Evolutionary conservation across 2,113 vertebrate genomes (phyloP).

Genomic region (Gobiocypris rarus): DNA sequence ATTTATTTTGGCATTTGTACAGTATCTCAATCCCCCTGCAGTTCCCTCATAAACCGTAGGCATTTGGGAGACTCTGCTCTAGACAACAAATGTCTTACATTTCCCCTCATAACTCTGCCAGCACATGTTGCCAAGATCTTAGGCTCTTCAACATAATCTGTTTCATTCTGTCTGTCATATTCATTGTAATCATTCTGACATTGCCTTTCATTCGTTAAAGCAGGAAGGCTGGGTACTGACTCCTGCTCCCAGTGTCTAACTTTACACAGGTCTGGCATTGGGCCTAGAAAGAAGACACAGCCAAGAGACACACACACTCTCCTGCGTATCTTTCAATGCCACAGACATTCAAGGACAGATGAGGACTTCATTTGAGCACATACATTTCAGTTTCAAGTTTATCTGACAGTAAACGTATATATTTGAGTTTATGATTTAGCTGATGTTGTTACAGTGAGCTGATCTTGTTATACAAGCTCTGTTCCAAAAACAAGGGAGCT

Average conservation of each 20-base stretch:
- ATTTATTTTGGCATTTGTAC: not conserved
- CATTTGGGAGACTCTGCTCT: not conserved
- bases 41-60: not conserved
- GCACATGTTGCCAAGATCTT: conserved; percentile 5
- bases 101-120: conserved; percentile 15
- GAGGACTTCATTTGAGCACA: not conserved
- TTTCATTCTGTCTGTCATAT: conserved; percentile 34
- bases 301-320: conserved; percentile 36
- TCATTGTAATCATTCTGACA: conserved; percentile 30
- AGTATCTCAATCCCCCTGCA: not conserved
- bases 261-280: conserved; percentile 38
- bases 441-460: not conserved
- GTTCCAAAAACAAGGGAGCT: not conserved
- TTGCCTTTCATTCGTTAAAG: conserved; percentile 33
- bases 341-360: conserved; percentile 31
- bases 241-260: conserved; percentile 40
- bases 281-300: conserved; percentile 32
- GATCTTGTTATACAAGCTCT: not conserved
- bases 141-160: conserved; percentile 8
- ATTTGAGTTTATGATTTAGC: not conserved
- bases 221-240: conserved; percentile 21
- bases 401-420: not conserved
- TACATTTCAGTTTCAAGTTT: too few relatives aligned
- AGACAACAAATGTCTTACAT: conserved; percentile 21
- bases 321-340: conserved; percentile 6